These are phyloP conservation scores for Tenodera sinensis DNA, from an alignment of 2,888 invertebrate genomes.

Conservation along the genomic window DNA sequence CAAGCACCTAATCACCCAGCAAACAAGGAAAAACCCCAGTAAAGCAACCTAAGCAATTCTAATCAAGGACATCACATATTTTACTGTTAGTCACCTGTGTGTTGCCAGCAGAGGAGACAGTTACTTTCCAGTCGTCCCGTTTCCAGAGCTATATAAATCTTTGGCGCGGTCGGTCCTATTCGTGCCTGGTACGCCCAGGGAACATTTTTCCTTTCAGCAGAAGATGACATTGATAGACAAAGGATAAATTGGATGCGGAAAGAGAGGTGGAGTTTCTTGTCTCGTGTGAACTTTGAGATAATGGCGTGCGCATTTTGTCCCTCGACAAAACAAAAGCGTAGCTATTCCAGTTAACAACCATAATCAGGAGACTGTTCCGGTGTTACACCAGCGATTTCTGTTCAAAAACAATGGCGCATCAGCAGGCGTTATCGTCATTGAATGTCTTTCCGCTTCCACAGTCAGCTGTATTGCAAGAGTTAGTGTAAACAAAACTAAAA, in stretches of 20 bases:
- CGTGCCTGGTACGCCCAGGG: background rate
- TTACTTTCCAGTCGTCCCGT: background rate
- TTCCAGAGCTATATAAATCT: background rate
- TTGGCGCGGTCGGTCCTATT: background rate
- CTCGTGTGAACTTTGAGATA: background rate
- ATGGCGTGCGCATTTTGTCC: background rate
- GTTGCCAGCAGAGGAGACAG: background rate
- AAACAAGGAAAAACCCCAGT: too few relatives aligned
- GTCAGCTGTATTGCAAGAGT: too few relatives aligned
- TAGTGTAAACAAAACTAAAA: too few relatives aligned
- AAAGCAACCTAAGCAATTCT: too few relatives aligned
- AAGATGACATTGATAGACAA: slow-evolving; percentile 25
- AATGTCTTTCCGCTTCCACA: too few relatives aligned
- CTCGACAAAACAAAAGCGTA: background rate
- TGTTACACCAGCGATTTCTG: background rate
- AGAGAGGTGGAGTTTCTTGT: background rate
- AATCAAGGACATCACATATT: too few relatives aligned
- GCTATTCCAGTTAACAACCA: background rate
- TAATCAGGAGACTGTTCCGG: background rate
- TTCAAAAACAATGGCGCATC: background rate
- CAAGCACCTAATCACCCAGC: too few relatives aligned
- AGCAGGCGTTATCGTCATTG: too few relatives aligned
- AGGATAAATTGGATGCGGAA: slow-evolving; percentile 24
- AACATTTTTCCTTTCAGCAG: background rate
- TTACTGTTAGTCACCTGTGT: too few relatives aligned